Percentiles rank a stretch among this genome's conserved stretches.
Conservation (phyloP, 35 echinoderm and acorn worm species). For the Apostichopus californicus region DNA sequence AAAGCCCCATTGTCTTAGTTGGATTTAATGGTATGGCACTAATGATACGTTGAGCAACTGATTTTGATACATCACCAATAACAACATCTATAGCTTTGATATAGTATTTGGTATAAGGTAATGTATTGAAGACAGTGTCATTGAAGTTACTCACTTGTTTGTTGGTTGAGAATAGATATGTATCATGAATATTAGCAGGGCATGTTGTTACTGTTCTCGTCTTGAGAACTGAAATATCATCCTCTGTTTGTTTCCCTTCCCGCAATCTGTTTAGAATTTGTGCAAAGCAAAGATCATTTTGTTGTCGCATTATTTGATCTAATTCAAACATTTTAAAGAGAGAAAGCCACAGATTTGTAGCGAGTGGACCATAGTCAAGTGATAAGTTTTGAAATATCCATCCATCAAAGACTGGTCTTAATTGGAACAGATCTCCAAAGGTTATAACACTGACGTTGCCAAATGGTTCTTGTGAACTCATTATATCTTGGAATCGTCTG, state of each 20-base stretch:
- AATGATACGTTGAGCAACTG: background rate
- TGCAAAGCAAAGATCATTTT: constrained; percentile 31
- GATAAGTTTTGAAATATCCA: constrained; percentile 13
- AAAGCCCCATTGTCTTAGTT: background rate
- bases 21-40: no score
- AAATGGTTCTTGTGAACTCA: background rate
- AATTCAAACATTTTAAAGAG: constrained; percentile 20
- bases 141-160: background rate
- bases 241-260: constrained; percentile 24
- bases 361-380: constrained; percentile 9
- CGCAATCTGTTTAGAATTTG: constrained; percentile 36
- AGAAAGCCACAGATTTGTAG: constrained; percentile 37
- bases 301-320: constrained; percentile 38
- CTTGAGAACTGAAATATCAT: constrained; percentile 30
- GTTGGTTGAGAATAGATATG: constrained; percentile 20
- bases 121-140: constrained; percentile 11
- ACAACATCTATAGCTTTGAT: background rate
- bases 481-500: constrained; percentile 4
- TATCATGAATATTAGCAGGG: background rate
- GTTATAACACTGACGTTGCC: constrained; percentile 33
- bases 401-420: constrained; percentile 45
- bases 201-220: background rate
- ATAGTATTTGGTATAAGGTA: background rate
- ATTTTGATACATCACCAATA: background rate
- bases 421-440: constrained; percentile 61